Evolutionary conservation across 2,797 vertebrate species (phyloP).

Genomic region (Dendrocincla tyrannina): DNA sequence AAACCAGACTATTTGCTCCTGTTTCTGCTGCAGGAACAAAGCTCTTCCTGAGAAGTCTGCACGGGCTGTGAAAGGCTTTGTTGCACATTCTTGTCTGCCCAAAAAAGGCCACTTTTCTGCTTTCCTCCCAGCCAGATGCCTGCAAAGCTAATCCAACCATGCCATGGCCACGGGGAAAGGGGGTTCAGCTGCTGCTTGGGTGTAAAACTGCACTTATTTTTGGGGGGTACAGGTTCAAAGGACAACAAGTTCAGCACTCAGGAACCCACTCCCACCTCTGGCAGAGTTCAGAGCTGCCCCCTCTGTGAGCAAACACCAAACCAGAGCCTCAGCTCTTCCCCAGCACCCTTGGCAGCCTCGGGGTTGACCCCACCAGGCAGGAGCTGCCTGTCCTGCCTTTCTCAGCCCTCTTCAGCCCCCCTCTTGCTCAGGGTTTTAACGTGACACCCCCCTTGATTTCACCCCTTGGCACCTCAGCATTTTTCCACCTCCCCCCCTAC

Average conservation of each 20-base stretch:
- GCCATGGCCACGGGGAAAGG: neutral
- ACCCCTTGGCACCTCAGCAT: neutral
- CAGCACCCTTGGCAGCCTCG: neutral
- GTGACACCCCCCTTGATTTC: neutral
- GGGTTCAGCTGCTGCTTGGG: neutral
- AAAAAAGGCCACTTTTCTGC: neutral
- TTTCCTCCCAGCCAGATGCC: neutral
- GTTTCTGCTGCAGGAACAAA: neutral
- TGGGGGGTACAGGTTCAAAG: neutral
- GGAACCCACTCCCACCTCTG: neutral
- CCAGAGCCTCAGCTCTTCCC: neutral
- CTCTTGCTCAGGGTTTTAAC: neutral
- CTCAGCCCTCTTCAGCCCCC: neutral
- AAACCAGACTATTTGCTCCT: neutral
- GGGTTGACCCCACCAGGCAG: neutral
- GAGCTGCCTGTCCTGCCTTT: neutral
- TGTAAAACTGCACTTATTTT: neutral
- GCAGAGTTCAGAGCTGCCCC: neutral
- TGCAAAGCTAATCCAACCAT: neutral
- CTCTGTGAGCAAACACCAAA: neutral
- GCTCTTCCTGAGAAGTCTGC: neutral
- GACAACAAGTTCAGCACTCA: neutral
- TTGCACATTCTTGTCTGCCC: rapidly evolving
- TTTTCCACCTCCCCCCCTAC: neutral
- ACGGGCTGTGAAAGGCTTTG: rapidly evolving